A percentile compares a stretch with the other conserved stretches of the same genome.
These are phyloP conservation scores for Carterocephalus palaemon DNA, from an alignment of 2,888 invertebrate species.

Conservation along the genomic window DNA sequence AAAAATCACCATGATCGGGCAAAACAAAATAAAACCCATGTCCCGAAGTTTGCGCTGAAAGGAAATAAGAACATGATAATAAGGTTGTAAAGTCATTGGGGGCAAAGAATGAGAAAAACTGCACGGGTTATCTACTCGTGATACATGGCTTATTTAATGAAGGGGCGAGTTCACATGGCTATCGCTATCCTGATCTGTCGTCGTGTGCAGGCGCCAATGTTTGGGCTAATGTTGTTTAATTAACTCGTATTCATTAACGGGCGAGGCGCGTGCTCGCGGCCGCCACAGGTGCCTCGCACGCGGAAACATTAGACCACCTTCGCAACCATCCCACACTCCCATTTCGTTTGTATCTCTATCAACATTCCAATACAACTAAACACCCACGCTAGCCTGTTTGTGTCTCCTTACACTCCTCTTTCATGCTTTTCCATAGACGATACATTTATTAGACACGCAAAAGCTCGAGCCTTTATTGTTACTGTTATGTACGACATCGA, in stretches of 20 bases:
- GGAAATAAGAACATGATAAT: conserved; percentile 7
- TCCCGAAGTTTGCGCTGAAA: not conserved
- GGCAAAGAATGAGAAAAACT: conserved; percentile 14
- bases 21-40: not conserved
- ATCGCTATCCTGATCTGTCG: conserved; percentile 58
- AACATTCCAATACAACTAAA: conserved; percentile 29
- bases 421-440: conserved; percentile 19
- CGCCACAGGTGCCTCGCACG: conserved; percentile 47
- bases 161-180: conserved; percentile 47
- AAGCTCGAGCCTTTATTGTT: conserved; percentile 10
- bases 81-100: conserved; percentile 4
- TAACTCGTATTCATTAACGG: conserved; percentile 76
- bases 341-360: conserved; percentile 36
- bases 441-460: conserved; percentile 24
- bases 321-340: conserved; percentile 34
- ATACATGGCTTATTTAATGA: conserved; percentile 48
- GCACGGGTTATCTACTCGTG: conserved; percentile 37
- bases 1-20: not conserved
- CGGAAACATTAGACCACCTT: conserved; percentile 45
- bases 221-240: conserved; percentile 73
- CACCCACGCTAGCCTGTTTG: conserved; percentile 22
- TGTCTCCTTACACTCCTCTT: conserved; percentile 17
- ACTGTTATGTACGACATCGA: not conserved
- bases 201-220: conserved; percentile 74
- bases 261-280: conserved; percentile 45